phyloP scores from a whole-genome alignment of 2,888 invertebrate species.

The Hydroisotoma schaefferi region DNA sequence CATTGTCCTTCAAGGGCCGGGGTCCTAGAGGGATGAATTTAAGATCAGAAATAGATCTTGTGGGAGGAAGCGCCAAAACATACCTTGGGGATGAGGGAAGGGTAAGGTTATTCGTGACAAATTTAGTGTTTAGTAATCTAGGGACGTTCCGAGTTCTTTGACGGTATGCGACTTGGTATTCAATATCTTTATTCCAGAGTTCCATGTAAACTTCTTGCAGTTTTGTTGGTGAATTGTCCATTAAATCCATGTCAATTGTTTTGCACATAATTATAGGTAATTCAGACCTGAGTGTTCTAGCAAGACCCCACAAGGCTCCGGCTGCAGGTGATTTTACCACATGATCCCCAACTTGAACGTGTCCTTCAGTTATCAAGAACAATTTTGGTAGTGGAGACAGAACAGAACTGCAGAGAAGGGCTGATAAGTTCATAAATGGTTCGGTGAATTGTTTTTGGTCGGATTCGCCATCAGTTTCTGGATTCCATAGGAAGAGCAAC shows the following conservation, averaged over 20 bases:
- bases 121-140: not conserved
- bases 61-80: conserved; percentile 12
- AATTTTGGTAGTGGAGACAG: not conserved
- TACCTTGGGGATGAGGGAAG: conserved; percentile 18
- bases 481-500: not conserved
- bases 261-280: not conserved
- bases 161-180: not conserved
- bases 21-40: conserved; percentile 2
- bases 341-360: not conserved
- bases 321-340: not conserved
- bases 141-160: not conserved
- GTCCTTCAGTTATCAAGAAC: not conserved
- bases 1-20: not conserved
- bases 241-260: not conserved
- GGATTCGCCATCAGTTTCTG: not conserved
- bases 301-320: not conserved
- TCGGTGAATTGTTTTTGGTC: not conserved
- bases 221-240: not conserved
- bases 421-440: not conserved
- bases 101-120: not conserved
- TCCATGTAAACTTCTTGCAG: not conserved
- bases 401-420: not conserved
- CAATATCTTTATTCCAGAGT: not conserved
- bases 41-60: conserved; percentile 14
- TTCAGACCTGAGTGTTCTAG: not conserved